phyloP scores from a whole-genome alignment of 1,140 invertebrate genomes.

The Heliconius congener region DNA sequence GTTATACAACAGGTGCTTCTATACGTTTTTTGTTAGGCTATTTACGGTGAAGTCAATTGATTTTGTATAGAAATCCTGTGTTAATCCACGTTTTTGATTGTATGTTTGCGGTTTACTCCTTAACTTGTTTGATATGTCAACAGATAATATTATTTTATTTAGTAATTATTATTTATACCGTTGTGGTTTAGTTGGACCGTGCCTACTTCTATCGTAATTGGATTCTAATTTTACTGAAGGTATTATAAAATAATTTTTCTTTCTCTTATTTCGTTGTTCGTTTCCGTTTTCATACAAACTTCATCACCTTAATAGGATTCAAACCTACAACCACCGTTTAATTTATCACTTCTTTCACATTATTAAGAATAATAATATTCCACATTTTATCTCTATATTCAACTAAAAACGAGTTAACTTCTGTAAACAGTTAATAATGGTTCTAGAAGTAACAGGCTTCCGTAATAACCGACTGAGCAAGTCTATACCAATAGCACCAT shows the following conservation, averaged over 20 bases:
- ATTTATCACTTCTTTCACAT: too few relatives aligned
- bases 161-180: too few relatives aligned
- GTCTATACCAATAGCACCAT: conserved; percentile 14
- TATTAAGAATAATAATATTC: background rate
- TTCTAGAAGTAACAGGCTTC: conserved; percentile 9
- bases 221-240: too few relatives aligned
- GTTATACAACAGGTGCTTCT: conserved; percentile 63
- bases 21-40: conserved; percentile 37
- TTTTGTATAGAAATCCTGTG: conserved; percentile 4
- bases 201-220: too few relatives aligned
- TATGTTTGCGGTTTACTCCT: conserved; percentile 6
- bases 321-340: background rate
- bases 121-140: background rate
- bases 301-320: background rate
- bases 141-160: too few relatives aligned
- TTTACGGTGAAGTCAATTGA: conserved; percentile 11
- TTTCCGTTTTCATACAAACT: too few relatives aligned
- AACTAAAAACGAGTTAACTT: background rate
- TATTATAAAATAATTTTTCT: too few relatives aligned
- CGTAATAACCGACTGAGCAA: conserved; percentile 17
- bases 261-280: too few relatives aligned
- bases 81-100: conserved; percentile 30
- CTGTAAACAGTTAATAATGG: conserved; percentile 2
- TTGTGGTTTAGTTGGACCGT: too few relatives aligned
- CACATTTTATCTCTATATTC: background rate